phyloP scores from a whole-genome alignment of 37 sponge, comb jelly and placozoan genomes.

The Halichondria panicea region DNA sequence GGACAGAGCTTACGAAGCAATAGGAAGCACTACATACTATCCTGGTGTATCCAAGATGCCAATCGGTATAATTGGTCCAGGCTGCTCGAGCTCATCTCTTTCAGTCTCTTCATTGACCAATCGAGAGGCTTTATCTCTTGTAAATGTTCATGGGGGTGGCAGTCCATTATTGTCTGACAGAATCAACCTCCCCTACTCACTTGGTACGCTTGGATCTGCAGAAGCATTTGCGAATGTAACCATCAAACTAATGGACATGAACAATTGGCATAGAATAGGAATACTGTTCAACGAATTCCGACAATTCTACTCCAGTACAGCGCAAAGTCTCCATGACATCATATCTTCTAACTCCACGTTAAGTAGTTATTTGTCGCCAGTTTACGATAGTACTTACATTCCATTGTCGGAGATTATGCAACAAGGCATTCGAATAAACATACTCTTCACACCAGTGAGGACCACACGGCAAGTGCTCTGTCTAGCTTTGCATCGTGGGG shows the following conservation, averaged over 20 bases:
- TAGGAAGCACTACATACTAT: no score
- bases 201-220: conserved; percentile 7
- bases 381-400: no score
- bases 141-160: conserved; percentile 7
- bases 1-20: no score
- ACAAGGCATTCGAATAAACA: no score
- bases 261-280: conserved; percentile 2
- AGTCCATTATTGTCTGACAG: neutral
- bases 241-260: neutral
- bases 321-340: neutral
- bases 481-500: no score
- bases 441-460: no score
- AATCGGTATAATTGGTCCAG: conserved; percentile 17
- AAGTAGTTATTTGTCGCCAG: no score
- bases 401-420: no score
- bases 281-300: conserved; percentile 3
- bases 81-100: conserved; percentile 7
- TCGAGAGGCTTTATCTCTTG: neutral
- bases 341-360: no score
- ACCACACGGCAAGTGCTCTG: no score
- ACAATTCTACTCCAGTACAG: neutral
- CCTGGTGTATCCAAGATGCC: no score
- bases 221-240: neutral
- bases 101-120: neutral
- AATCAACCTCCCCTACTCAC: conserved; percentile 1